Percentiles rank a stretch among this genome's conserved stretches.
These are phyloP conservation scores for Pyrocephalus nanus DNA, from an alignment of 2,797 vertebrate genomes.

Conservation along the genomic window DNA sequence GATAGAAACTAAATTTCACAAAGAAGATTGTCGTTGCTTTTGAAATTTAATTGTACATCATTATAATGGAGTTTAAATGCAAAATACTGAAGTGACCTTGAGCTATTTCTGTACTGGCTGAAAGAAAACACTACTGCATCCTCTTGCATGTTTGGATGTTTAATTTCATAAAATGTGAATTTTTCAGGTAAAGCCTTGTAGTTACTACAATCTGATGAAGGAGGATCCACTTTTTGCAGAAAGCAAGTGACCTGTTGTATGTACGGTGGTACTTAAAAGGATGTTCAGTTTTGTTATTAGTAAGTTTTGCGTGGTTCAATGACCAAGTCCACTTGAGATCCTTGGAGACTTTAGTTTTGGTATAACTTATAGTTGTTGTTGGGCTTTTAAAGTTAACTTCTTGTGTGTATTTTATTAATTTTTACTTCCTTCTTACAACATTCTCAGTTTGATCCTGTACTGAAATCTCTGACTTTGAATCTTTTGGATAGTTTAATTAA, in stretches of 20 bases:
- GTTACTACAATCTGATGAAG: background rate
- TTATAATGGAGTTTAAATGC: background rate
- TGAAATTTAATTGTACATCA: background rate
- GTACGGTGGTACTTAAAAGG: background rate
- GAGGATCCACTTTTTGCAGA: background rate
- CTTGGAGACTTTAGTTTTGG: background rate
- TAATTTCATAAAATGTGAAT: background rate
- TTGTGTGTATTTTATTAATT: background rate
- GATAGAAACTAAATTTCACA: background rate
- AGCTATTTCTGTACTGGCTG: background rate
- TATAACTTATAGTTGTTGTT: accelerated
- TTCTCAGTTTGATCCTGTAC: background rate
- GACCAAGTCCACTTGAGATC: background rate
- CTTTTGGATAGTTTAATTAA: background rate
- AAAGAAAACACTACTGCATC: background rate
- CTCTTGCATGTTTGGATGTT: background rate
- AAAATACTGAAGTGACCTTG: background rate
- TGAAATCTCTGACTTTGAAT: background rate
- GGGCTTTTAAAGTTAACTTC: background rate
- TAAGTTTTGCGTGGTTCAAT: background rate
- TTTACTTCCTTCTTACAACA: background rate
- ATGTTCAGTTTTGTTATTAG: background rate
- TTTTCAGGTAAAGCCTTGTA: background rate
- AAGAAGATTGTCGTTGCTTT: background rate
- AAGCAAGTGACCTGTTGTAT: background rate